phyloP scores from a whole-genome alignment of 2,113 vertebrate genomes.

The Xiphias gladius region DNA sequence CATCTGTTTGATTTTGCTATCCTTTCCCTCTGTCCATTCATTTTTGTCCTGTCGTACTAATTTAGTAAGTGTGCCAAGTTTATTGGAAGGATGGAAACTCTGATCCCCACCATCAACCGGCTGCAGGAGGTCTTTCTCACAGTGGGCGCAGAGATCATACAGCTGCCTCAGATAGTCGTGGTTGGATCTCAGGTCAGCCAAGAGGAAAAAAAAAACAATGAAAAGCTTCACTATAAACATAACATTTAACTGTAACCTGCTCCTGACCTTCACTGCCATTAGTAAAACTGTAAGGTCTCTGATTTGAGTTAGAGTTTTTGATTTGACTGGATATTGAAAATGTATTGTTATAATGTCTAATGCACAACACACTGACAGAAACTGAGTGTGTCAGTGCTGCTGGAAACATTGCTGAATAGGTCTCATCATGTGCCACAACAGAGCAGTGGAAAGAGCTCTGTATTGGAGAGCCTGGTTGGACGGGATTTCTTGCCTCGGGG shows the following conservation, averaged over 20 bases:
- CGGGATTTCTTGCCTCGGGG: conserved; percentile 87
- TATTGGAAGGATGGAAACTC: conserved; percentile 82
- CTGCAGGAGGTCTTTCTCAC: conserved; percentile 89
- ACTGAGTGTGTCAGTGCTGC: neutral
- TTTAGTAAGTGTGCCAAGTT: conserved; percentile 16
- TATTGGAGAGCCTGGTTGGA: conserved; percentile 87
- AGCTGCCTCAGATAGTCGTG: conserved; percentile 88
- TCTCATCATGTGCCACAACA: conserved; percentile 68
- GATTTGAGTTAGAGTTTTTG: neutral
- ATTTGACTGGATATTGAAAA: neutral
- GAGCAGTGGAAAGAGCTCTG: conserved; percentile 88
- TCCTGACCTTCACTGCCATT: neutral
- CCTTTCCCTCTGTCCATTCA: neutral
- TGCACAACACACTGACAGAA: neutral
- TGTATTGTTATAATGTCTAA: neutral
- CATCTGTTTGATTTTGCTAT: neutral
- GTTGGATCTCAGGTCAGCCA: conserved; percentile 84
- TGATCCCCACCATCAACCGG: conserved; percentile 87
- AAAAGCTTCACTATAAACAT: neutral
- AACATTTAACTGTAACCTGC: neutral
- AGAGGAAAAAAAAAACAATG: neutral
- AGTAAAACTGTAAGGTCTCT: neutral
- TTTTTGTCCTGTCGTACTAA: neutral
- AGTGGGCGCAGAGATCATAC: conserved; percentile 84
- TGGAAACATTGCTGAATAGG: conserved; percentile 18